phyloP scores from a whole-genome alignment of 2,888 invertebrate species.

The Rhagophthalmus giganteus region DNA sequence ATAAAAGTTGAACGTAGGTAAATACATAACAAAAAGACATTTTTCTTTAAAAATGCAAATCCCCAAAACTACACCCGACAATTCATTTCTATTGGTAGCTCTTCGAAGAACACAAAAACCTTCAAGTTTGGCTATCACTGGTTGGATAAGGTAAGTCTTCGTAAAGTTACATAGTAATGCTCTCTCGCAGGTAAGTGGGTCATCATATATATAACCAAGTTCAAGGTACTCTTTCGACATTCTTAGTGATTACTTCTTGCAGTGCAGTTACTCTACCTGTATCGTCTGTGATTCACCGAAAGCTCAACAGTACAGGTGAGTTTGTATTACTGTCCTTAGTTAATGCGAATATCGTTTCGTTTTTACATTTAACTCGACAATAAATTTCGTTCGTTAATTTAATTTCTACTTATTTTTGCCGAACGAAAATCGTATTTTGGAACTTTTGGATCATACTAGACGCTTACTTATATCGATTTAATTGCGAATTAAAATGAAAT shows the following conservation, averaged over 20 bases:
- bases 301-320: conserved; percentile 12
- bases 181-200: conserved; percentile 65
- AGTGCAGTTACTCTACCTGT: conserved; percentile 29
- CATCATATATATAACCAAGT: conserved; percentile 81
- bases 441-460: too few species aligned
- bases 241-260: conserved; percentile 48
- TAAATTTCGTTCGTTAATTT: too few species aligned
- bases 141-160: conserved; percentile 17
- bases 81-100: conserved; percentile 1
- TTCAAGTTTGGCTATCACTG: conserved; percentile 10
- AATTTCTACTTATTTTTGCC: too few species aligned
- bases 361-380: too few species aligned
- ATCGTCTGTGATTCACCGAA: conserved; percentile 14
- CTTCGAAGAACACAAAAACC: conserved; percentile 6
- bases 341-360: too few species aligned
- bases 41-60: neutral
- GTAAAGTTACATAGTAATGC: conserved; percentile 29
- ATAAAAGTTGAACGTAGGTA: too few species aligned
- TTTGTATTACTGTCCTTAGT: too few species aligned
- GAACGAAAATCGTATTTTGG: too few species aligned
- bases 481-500: too few species aligned
- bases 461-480: too few species aligned
- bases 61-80: conserved; percentile 3
- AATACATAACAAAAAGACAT: neutral
- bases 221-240: conserved; percentile 70